A percentile compares a stretch with the other conserved stretches of the same genome.
Evolutionary conservation across 2,113 vertebrate species (phyloP).

Genomic region (Tylochromis polylepis): DNA sequence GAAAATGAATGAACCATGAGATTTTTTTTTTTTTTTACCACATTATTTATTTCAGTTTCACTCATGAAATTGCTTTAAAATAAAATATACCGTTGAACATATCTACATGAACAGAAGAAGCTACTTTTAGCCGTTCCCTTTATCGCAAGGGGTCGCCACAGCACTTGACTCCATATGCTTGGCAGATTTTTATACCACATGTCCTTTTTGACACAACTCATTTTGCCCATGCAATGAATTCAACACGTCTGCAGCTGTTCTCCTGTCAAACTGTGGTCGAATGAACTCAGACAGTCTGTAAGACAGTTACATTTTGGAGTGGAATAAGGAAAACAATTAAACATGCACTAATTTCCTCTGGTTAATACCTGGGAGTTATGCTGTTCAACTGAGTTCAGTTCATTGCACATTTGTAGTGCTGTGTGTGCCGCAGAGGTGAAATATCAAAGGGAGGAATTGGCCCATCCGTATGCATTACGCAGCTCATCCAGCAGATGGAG

Average conservation of each 20-base stretch:
- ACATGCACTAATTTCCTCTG: background rate
- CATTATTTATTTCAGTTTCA: background rate
- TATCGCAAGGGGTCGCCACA: background rate
- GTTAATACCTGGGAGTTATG: background rate
- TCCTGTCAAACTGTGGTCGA: background rate
- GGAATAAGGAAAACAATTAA: background rate
- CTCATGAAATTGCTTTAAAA: background rate
- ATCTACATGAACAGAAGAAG: background rate
- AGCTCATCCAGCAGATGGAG: conserved; percentile 27
- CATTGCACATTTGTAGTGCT: background rate
- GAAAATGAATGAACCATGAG: rapidly evolving
- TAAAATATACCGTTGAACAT: rapidly evolving
- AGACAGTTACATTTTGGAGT: background rate
- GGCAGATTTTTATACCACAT: rapidly evolving
- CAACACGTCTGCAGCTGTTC: background rate
- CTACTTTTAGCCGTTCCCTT: background rate
- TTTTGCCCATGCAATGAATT: background rate
- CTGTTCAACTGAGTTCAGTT: background rate
- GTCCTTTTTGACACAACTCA: no score
- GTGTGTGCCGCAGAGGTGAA: background rate
- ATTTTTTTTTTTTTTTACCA: background rate
- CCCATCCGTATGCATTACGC: background rate
- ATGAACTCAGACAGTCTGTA: background rate
- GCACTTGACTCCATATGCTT: background rate
- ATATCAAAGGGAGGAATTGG: background rate